phyloP scores from a whole-genome alignment of 92 coral and sea anemone species.

The Parazoanthus atlanticus region DNA sequence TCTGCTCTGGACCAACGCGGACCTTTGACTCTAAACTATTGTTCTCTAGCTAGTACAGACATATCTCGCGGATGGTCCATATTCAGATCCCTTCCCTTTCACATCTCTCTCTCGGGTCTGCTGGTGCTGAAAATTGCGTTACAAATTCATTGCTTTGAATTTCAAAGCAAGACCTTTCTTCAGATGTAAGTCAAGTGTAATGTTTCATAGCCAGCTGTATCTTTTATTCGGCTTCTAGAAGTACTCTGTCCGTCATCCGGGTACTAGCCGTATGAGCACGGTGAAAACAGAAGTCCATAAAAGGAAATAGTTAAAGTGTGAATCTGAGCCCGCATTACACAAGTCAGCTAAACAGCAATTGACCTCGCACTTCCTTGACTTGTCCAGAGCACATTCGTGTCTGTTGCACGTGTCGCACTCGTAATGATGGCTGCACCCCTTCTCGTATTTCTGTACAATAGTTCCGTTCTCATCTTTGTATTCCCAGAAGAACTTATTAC shows the following conservation, averaged over 20 bases:
- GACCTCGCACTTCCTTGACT: constrained; percentile 20
- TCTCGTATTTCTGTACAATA: constrained; percentile 15
- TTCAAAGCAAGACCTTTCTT: neutral
- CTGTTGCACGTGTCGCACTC: constrained; percentile 32
- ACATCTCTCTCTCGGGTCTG: too few species aligned
- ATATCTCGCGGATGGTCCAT: too few species aligned
- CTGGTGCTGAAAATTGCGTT: too few species aligned
- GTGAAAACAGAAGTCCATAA: neutral
- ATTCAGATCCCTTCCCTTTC: too few species aligned
- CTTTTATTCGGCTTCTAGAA: neutral
- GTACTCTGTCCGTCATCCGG: neutral
- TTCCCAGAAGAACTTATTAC: constrained; percentile 47
- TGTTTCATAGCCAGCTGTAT: neutral
- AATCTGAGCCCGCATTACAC: constrained; percentile 31
- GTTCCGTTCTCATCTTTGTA: constrained; percentile 34
- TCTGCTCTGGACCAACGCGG: too few species aligned
- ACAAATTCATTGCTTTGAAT: neutral
- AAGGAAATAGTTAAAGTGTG: neutral
- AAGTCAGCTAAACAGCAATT: constrained; percentile 25
- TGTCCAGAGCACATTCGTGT: constrained; percentile 28
- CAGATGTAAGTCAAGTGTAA: neutral
- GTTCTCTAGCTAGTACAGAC: too few species aligned
- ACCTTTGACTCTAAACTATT: too few species aligned
- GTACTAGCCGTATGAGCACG: neutral
- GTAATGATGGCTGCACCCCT: constrained; percentile 27